Conservation (phyloP, 2,797 vertebrate genomes). For the Lycodopsis pacificus region DNA sequence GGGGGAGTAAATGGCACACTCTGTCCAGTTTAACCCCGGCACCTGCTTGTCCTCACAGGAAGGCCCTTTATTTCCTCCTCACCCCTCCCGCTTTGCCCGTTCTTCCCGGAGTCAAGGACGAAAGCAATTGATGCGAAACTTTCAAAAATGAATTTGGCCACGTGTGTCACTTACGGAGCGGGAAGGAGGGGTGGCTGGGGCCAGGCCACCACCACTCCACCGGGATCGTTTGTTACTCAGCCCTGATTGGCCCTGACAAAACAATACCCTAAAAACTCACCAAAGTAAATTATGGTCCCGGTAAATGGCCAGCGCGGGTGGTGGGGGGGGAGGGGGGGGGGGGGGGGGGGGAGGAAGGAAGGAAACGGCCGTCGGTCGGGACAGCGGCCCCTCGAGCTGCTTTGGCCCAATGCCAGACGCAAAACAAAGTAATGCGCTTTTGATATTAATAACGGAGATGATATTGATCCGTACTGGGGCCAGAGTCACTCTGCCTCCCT, state of each 20-base stretch:
- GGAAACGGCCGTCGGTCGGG: conserved; percentile 74
- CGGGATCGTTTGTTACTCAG: conserved; percentile 98
- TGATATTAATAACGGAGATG: conserved; percentile 99
- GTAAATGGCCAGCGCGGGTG: conserved; percentile 91
- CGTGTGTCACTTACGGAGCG: conserved; percentile 87
- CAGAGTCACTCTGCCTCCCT: conserved; percentile 79
- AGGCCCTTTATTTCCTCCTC: conserved; percentile 55
- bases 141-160: conserved; percentile 96
- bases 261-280: conserved; percentile 99
- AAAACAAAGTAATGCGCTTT: conserved; percentile 99
- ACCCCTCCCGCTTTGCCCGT: conserved; percentile 56
- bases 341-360: conserved; percentile 81
- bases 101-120: conserved; percentile 95
- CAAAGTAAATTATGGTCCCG: conserved; percentile 98
- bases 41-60: conserved; percentile 42
- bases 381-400: conserved; percentile 72
- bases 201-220: conserved; percentile 87
- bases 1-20: conserved; percentile 50
- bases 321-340: conserved; percentile 70
- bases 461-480: conserved; percentile 92
- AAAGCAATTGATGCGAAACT: conserved; percentile 95
- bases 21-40: conserved; percentile 66
- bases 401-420: conserved; percentile 90
- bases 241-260: conserved; percentile 99
- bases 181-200: conserved; percentile 64